Evolutionary conservation across 2,888 invertebrate genomes (phyloP).

Genomic region (Sinotaia quadrata): DNA sequence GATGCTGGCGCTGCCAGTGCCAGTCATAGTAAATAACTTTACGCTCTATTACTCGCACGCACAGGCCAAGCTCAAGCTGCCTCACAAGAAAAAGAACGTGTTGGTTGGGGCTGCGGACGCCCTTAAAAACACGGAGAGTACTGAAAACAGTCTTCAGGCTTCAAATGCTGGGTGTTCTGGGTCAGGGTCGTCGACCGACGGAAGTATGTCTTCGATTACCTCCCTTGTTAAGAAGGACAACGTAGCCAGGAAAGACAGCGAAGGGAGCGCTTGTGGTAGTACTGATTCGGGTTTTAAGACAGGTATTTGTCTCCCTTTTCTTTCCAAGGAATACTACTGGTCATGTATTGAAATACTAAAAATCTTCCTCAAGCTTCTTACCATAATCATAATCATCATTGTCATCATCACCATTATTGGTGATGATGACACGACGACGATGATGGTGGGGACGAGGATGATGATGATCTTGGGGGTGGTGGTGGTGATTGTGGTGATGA

Average conservation of each 20-base stretch:
- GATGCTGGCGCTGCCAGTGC: constrained; percentile 69
- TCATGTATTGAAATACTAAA: too few species aligned
- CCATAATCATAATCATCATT: too few species aligned
- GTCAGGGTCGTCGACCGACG: constrained; percentile 15
- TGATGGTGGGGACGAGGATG: too few species aligned
- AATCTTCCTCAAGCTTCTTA: too few species aligned
- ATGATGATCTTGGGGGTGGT: too few species aligned
- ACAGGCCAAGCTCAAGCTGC: constrained; percentile 67
- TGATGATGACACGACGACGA: too few species aligned
- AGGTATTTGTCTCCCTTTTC: constrained; percentile 35
- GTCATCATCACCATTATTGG: too few species aligned
- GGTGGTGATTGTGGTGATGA: too few species aligned
- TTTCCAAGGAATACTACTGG: too few species aligned
- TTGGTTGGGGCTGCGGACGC: constrained; percentile 66
- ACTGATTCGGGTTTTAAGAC: constrained; percentile 47
- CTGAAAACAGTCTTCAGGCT: constrained; percentile 15
- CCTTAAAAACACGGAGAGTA: constrained; percentile 48
- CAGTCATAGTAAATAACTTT: constrained; percentile 70
- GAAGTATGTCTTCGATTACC: constrained; percentile 11
- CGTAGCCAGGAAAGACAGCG: constrained; percentile 45
- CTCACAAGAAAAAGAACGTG: constrained; percentile 62
- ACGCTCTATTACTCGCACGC: constrained; percentile 70
- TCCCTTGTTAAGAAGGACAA: constrained; percentile 26
- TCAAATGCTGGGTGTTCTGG: neutral
- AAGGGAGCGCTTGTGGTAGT: constrained; percentile 55